Percentiles rank a stretch among this genome's conserved stretches.
Evolutionary conservation across 2,888 invertebrate species (phyloP).

Genomic region (Pseudococcus longispinus): DNA sequence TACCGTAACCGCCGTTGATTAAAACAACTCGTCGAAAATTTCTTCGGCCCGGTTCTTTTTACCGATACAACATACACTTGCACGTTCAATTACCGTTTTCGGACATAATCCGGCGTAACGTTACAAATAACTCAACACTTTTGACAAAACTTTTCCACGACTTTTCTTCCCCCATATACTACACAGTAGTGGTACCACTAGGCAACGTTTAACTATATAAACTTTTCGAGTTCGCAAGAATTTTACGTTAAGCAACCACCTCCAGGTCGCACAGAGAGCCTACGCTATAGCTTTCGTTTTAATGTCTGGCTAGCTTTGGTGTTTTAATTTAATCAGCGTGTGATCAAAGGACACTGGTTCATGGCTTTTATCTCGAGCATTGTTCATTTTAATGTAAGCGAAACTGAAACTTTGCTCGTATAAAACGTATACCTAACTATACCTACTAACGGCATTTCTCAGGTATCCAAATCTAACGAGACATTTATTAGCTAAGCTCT

Average conservation of each 20-base stretch:
- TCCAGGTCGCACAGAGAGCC: neutral
- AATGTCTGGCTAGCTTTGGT: neutral
- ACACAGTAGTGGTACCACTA: neutral
- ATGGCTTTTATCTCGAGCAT: conserved; percentile 24
- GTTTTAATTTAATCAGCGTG: conserved; percentile 28
- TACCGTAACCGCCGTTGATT: conserved; percentile 29
- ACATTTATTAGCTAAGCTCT: conserved; percentile 19
- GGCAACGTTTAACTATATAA: neutral
- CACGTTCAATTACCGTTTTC: conserved; percentile 30
- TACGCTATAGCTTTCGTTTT: neutral
- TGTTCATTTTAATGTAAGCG: conserved; percentile 15
- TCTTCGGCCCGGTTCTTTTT: neutral
- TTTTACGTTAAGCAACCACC: neutral
- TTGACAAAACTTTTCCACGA: neutral
- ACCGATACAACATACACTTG: neutral
- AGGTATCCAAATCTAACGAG: conserved; percentile 24
- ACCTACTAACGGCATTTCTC: neutral
- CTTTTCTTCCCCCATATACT: neutral
- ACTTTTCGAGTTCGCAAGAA: neutral
- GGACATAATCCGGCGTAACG: conserved; percentile 7
- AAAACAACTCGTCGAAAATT: conserved; percentile 36
- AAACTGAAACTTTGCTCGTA: conserved; percentile 4
- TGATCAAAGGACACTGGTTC: conserved; percentile 20
- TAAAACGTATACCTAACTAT: neutral
- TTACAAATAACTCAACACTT: conserved; percentile 35